phyloP scores from a whole-genome alignment of 2,888 invertebrate genomes.

The Poecilobothrus nobilitatus region DNA sequence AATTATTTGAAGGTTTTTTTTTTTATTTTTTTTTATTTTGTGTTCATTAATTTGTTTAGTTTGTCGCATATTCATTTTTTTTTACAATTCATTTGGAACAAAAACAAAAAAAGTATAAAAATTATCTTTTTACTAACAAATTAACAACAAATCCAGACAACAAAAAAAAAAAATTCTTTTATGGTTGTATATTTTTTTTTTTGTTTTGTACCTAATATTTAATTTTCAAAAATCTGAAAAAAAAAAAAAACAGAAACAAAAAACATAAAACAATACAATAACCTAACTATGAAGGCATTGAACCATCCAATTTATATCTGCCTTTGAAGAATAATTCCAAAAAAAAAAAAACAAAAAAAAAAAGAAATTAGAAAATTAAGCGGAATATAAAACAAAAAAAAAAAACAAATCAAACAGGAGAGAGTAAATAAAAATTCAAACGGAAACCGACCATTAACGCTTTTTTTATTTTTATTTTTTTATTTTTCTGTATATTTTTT shows the following conservation, averaged over 20 bases:
- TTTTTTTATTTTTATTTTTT: background rate
- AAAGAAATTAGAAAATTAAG: background rate
- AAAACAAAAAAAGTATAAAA: no score
- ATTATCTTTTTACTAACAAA: no score
- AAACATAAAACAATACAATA: background rate
- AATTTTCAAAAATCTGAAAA: background rate
- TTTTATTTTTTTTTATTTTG: no score
- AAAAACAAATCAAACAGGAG: background rate
- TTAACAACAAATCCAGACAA: background rate
- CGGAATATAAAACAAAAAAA: background rate
- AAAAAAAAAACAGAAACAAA: background rate
- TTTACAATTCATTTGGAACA: no score
- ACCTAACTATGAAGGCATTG: background rate
- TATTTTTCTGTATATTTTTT: background rate
- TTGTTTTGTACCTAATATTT: no score
- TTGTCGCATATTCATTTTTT: no score
- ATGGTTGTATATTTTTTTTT: no score
- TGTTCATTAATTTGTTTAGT: no score
- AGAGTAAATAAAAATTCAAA: background rate
- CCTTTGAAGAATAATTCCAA: background rate
- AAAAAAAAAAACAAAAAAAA: background rate
- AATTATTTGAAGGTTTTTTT: no score
- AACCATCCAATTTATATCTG: constrained; percentile 1
- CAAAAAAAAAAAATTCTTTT: no score
- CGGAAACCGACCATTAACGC: constrained; percentile 4